Percentiles rank a stretch among this genome's conserved stretches.
phyloP scores from a whole-genome alignment of 2,113 vertebrate genomes.

The Telmatochromis sp. region DNA sequence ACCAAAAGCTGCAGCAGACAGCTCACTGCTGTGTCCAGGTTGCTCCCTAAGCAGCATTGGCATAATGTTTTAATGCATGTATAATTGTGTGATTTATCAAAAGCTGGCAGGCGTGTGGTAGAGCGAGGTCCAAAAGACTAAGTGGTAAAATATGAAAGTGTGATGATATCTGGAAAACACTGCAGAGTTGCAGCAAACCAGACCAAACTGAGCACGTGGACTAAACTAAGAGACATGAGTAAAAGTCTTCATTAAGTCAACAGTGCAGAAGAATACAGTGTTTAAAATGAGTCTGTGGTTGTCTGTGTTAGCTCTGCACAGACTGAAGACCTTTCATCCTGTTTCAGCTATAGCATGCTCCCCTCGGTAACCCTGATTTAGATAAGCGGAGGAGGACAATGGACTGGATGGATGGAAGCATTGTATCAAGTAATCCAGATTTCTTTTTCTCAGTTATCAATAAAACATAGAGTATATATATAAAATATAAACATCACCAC shows the following conservation, averaged over 20 bases:
- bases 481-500: background rate
- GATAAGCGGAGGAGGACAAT: background rate
- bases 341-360: background rate
- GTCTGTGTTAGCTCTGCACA: background rate
- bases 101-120: slow-evolving; percentile 14
- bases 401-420: background rate
- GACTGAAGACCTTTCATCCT: background rate
- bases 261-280: background rate
- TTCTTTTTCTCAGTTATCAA: background rate
- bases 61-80: slow-evolving; percentile 27
- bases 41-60: slow-evolving; percentile 25
- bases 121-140: slow-evolving; percentile 9
- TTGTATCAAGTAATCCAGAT: background rate
- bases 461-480: background rate
- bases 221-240: background rate
- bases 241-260: background rate
- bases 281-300: background rate
- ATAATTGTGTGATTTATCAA: slow-evolving; percentile 13
- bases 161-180: background rate
- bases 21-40: slow-evolving; percentile 37
- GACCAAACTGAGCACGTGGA: background rate
- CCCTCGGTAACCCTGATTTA: background rate
- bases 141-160: slow-evolving; percentile 7
- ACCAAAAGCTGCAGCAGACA: slow-evolving; percentile 20
- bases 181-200: background rate